Evolutionary conservation across 1,140 invertebrate genomes (phyloP), one percentile per base, ranked within the genome.

Genomic region (Capitella teleta): DNA sequence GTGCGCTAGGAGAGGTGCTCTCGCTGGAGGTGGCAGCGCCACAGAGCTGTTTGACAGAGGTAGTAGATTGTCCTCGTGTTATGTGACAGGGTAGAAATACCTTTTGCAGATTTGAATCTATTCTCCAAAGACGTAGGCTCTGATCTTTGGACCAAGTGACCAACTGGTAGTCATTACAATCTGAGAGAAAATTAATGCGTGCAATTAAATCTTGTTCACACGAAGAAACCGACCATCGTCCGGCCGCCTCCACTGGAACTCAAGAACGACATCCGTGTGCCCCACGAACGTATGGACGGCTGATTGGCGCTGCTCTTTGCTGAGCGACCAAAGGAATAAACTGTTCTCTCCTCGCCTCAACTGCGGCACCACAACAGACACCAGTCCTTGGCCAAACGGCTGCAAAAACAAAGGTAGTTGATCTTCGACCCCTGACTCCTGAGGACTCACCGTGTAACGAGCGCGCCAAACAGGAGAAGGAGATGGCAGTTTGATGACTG

Each of bases 71-170:
- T n/a, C n/a, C n/a, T n/a, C n/a, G n/a, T n/a, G n/a, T n/a, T n/a
- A n/a, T n/a, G n/a, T n/a, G n/a, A n/a, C n/a, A n/a, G n/a, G n/a
- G n/a, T n/a, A n/a, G n/a, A n/a, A n/a, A n/a, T 54, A 70, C 67
- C 61, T 63, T 61, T 49, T 68, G 61, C 26, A 94, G 73, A 55
- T 82, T 82, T 24, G 82, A 79, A 67, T 90, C 86, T 57, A 95
- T 85, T 63, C 82, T 82, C 84, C 90, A 95, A 16, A 95, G 82
- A 47, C 92, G 75, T 19, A 97, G 74, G 43, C 82, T 89, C 59
- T 93, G 87, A 77, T 96, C 91, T 64, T 88, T 83, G 0, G 87
- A 91, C 91, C 90, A 97, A 1, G 90, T 95, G 0, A 96, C 80
- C n/a, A 96, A 67, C 66, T 96, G 86, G 70, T 84, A 84, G 59